These are phyloP conservation scores for Melinaea marsaeus DNA, from an alignment of 2,888 invertebrate species.

Conservation along the genomic window DNA sequence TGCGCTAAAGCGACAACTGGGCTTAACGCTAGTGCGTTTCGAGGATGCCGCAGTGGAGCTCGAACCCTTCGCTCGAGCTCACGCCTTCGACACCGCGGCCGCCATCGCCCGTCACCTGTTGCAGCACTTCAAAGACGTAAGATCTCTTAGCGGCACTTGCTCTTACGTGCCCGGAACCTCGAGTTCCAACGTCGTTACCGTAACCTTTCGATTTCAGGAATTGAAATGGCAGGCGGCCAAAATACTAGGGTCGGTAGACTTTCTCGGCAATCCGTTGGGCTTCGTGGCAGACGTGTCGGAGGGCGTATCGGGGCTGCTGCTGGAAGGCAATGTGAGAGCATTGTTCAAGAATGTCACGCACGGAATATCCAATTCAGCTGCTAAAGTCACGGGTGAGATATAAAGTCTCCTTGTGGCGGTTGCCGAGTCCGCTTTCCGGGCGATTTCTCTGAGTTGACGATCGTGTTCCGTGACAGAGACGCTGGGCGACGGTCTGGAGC, in stretches of 20 bases:
- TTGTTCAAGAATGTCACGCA: constrained; percentile 97
- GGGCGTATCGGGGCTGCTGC: constrained; percentile 93
- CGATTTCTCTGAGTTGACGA: neutral
- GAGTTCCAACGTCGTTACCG: no score
- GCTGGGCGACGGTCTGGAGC: constrained; percentile 92
- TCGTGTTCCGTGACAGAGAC: constrained; percentile 77
- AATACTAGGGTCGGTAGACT: constrained; percentile 97
- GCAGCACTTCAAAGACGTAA: constrained; percentile 90
- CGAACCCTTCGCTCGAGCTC: constrained; percentile 90
- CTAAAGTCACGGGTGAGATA: constrained; percentile 87
- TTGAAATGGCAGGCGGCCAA: constrained; percentile 96
- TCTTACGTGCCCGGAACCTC: neutral
- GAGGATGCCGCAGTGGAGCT: constrained; percentile 97
- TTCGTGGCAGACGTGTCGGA: constrained; percentile 97
- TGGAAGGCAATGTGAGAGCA: constrained; percentile 94
- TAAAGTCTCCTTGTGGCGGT: neutral
- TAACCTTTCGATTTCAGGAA: constrained; percentile 73
- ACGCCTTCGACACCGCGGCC: constrained; percentile 94
- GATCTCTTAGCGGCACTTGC: constrained; percentile 31
- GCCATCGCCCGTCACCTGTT: constrained; percentile 89
- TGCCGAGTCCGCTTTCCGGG: neutral
- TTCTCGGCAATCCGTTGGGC: constrained; percentile 97
- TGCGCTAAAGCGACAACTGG: constrained; percentile 89
- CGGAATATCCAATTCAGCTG: constrained; percentile 97
- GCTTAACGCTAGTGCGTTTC: constrained; percentile 94